These are phyloP conservation scores for Yponomeuta sedellus DNA, from an alignment of 2,888 invertebrate genomes.

Conservation along the genomic window DNA sequence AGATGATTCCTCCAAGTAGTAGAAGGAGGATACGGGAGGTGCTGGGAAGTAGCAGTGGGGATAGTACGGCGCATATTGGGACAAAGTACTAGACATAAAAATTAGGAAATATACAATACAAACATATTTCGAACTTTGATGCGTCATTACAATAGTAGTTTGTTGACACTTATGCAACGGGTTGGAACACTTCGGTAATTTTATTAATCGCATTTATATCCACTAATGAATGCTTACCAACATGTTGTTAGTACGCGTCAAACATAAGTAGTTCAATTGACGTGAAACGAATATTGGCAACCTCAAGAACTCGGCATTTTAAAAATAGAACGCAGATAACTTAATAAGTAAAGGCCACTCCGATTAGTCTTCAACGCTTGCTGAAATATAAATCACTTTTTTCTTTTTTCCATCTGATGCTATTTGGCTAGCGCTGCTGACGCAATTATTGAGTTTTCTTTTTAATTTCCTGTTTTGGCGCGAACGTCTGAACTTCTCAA, in stretches of 20 bases:
- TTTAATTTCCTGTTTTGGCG: not conserved
- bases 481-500: not conserved
- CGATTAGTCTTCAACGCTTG: not conserved
- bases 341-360: too few relatives aligned
- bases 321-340: too few relatives aligned
- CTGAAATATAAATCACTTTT: not conserved
- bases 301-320: too few relatives aligned
- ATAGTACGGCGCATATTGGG: not conserved
- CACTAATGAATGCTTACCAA: too few relatives aligned
- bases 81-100: not conserved
- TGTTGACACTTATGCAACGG: too few relatives aligned
- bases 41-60: not conserved
- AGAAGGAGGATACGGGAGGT: not conserved
- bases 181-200: too few relatives aligned
- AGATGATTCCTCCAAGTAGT: not conserved
- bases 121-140: not conserved
- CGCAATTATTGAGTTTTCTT: not conserved
- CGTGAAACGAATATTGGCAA: too few relatives aligned
- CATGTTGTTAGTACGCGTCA: too few relatives aligned
- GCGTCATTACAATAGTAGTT: not conserved
- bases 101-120: not conserved
- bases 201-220: too few relatives aligned
- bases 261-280: too few relatives aligned
- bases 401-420: not conserved
- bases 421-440: not conserved